phyloP scores from a whole-genome alignment of 2,888 invertebrate genomes.

The Mesorhabditis spiculigera region DNA sequence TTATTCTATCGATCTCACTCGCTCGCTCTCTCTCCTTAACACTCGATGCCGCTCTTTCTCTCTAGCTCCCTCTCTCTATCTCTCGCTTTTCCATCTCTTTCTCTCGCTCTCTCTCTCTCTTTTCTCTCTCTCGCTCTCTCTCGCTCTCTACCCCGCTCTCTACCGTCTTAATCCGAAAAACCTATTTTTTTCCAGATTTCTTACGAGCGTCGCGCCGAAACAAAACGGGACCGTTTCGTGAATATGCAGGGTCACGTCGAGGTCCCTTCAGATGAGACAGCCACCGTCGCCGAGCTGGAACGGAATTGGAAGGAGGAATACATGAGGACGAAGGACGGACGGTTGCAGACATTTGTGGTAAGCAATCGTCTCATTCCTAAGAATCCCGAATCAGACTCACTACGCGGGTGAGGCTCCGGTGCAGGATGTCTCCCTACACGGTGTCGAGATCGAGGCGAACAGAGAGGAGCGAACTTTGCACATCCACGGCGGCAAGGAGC shows the following conservation, averaged over 20 bases:
- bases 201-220: slow-evolving; percentile 51
- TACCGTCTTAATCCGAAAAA: neutral
- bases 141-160: neutral
- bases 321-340: slow-evolving; percentile 65
- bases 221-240: slow-evolving; percentile 55
- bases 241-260: slow-evolving; percentile 66
- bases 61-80: too few species aligned
- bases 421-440: slow-evolving; percentile 51
- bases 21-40: too few species aligned
- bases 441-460: slow-evolving; percentile 49
- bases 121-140: too few species aligned
- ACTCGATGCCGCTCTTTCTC: too few species aligned
- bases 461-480: slow-evolving; percentile 48
- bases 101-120: too few species aligned
- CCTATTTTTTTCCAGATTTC: slow-evolving; percentile 35
- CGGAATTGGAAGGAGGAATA: slow-evolving; percentile 67
- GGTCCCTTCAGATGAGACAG: slow-evolving; percentile 33
- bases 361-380: neutral
- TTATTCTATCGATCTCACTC: too few species aligned
- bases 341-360: slow-evolving; percentile 65
- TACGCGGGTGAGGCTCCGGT: slow-evolving; percentile 54
- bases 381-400: slow-evolving; percentile 35
- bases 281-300: slow-evolving; percentile 63
- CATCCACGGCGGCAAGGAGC: slow-evolving; percentile 47
- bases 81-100: too few species aligned